Base-by-base conservation (phyloP, 2,797 vertebrate species). In the Sternarchorhynchus goeldii region DNA sequence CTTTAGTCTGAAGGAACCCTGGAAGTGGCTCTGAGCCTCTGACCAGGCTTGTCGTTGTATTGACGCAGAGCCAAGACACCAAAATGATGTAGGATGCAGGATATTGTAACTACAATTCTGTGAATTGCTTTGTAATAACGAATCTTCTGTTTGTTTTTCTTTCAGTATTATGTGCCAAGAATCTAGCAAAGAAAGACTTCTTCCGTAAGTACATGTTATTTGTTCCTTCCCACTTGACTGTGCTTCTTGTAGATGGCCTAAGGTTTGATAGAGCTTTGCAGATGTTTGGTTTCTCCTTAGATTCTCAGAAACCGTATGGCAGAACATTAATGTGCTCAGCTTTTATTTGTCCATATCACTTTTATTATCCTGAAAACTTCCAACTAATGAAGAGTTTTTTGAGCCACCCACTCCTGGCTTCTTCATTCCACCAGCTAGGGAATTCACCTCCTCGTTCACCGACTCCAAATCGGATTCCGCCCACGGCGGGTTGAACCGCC, bases 91-190 rank as follows among this genome's bases (percentile, higher is more conserved):
- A 57, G 1, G 25, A 25, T 65, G 18, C 31, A 67, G 39, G 60
- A 36, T 75, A 68, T 31, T 39, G 25, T 63, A 63, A 73, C 34
- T 82, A 18, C 32, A 50, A 57, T 12, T 32, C 62, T 31, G 31
- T 70, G 5, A 25, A 56, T 55, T 63, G 53, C 60, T 77, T n/a
- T 75, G 3, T 31, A 58, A 50, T 59, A 5, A 64, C 31, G 16
- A 63, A 45, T 84, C 62, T 81, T 62, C 32, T 82, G 53, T 77
- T 57, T 84, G 12, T 86, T 75, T 86, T 67, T 64, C 29, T 88
- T 94, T 83, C 92, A 98, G 97, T 99, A 76, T 95, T 99, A 93
- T 99, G 97, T 96, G 97, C 97, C 94, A 99, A 99, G 94, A 99
- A 97, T 88, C 95, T 99, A 53, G 96, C 96, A 90, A 99, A 99